A percentile compares a stretch with the other conserved stretches of the same genome.
phyloP scores from a whole-genome alignment of 2,888 invertebrate genomes.

The Bhutanitis thaidina region DNA sequence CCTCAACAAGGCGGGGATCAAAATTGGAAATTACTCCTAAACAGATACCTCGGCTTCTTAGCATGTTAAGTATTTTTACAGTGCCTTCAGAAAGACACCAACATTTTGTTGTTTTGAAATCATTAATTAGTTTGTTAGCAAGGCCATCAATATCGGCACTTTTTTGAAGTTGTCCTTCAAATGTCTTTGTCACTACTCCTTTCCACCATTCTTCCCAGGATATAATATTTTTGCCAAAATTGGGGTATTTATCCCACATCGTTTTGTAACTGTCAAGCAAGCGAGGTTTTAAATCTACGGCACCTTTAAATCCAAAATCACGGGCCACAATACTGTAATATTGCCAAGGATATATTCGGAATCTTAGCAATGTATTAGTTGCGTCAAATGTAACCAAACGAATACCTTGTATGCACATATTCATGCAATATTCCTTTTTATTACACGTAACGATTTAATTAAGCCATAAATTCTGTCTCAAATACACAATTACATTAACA shows the following conservation, averaged over 20 bases:
- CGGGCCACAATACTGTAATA: constrained; percentile 86
- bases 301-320: constrained; percentile 83
- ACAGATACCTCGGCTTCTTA: constrained; percentile 65
- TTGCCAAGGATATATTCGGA: constrained; percentile 84
- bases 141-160: constrained; percentile 51
- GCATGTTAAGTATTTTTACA: constrained; percentile 80
- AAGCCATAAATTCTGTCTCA: too few species aligned
- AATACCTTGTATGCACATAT: constrained; percentile 45
- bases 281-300: constrained; percentile 77
- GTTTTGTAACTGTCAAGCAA: constrained; percentile 83
- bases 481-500: too few species aligned
- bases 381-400: constrained; percentile 92
- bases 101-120: constrained; percentile 85
- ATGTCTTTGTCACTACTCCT: constrained; percentile 82
- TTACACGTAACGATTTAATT: too few species aligned
- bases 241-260: constrained; percentile 86
- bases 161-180: constrained; percentile 71
- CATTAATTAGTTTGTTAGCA: constrained; percentile 81
- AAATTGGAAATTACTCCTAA: constrained; percentile 93
- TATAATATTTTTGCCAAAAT: constrained; percentile 87
- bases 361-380: constrained; percentile 90
- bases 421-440: background rate
- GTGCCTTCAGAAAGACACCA: constrained; percentile 86
- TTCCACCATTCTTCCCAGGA: constrained; percentile 93
- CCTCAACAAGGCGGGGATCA: constrained; percentile 87